phyloP scores from a whole-genome alignment of 1,140 invertebrate genomes.

The Drosophila sp. region DNA sequence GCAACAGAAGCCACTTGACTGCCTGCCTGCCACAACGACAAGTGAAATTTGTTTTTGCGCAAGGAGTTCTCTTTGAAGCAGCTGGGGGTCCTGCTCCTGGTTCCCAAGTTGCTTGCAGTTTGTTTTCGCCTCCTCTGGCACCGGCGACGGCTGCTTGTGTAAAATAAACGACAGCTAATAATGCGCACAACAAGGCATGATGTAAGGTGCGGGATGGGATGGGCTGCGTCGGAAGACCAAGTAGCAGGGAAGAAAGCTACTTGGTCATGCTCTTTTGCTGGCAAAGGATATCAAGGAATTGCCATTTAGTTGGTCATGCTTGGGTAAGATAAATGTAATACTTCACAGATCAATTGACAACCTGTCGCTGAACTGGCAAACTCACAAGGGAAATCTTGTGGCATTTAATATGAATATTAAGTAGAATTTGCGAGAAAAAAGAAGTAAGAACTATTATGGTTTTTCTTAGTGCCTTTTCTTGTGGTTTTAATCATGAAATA shows the following conservation, averaged over 20 bases:
- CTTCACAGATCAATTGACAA: conserved; percentile 3
- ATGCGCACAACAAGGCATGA: conserved; percentile 69
- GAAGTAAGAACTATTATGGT: too few relatives aligned
- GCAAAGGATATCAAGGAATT: conserved; percentile 16
- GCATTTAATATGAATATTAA: neutral
- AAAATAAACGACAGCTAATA: conserved; percentile 80
- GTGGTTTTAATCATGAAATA: too few relatives aligned
- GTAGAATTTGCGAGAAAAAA: too few relatives aligned
- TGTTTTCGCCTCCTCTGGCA: conserved; percentile 21
- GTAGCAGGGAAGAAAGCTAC: conserved; percentile 45
- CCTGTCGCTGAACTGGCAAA: neutral
- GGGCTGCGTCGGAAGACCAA: conserved; percentile 15
- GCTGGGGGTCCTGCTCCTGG: conserved; percentile 21
- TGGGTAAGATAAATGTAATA: neutral
- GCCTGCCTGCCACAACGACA: conserved; percentile 57
- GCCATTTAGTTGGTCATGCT: conserved; percentile 8
- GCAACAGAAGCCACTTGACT: conserved; percentile 36
- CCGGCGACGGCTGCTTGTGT: conserved; percentile 49
- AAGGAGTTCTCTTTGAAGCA: conserved; percentile 40
- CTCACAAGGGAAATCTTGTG: too few relatives aligned
- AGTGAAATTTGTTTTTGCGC: conserved; percentile 68
- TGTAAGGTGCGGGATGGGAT: conserved; percentile 39
- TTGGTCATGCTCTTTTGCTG: conserved; percentile 28
- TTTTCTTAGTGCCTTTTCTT: too few relatives aligned
- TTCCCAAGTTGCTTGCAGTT: conserved; percentile 21